Evolutionary conservation across 1,140 invertebrate genomes (phyloP), one percentile per base, ranked within the genome.

Genomic region (Papilio polyxenes): DNA sequence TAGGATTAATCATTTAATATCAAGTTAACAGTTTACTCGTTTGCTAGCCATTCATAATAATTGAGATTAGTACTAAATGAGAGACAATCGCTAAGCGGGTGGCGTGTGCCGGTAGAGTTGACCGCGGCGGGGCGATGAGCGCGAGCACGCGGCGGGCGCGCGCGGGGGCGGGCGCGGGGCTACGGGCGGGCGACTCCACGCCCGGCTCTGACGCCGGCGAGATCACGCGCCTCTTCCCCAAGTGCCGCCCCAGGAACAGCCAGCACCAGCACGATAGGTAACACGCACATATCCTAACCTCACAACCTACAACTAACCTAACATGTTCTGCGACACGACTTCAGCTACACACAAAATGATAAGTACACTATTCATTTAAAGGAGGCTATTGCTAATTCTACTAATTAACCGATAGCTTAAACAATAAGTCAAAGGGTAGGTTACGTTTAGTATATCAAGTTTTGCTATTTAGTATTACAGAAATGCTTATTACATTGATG

Each of bases 191-290:
- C 90, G 92, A 91, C 91, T 91, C 85, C 90, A 92, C 94, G 95
- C 87, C 95, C 93, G 88, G 87, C 92, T 88, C 91, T 84, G 91
- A 95, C 95, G 86, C 89, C 82, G 96, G 96, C 92, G 97, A 97
- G 95, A 97, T 98, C 94, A 97, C 96, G 87, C 96, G 96, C 91
- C 95, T 98, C 84, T 98, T 98, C 95, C 97, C 97, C 85, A 97
- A 97, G 96, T 97, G 97, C 95, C 95, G 97, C 85, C 97, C 97
- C 83, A 95, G 95, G 86, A 96, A 95, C 92, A 95, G 96, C 92
- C 96, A 96, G 94, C 95, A 95, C 80, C 93, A 95, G 82, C 89
- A 92, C 90, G 90, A 93, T 82, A 91, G 91, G 90, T 90, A 85
- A 88, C 95, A 87, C 96, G 44, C 81, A 82, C 81, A 65, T 9